Conservation (phyloP, 2,797 vertebrate genomes). For the Xiphorhynchus erythropygius region DNA sequence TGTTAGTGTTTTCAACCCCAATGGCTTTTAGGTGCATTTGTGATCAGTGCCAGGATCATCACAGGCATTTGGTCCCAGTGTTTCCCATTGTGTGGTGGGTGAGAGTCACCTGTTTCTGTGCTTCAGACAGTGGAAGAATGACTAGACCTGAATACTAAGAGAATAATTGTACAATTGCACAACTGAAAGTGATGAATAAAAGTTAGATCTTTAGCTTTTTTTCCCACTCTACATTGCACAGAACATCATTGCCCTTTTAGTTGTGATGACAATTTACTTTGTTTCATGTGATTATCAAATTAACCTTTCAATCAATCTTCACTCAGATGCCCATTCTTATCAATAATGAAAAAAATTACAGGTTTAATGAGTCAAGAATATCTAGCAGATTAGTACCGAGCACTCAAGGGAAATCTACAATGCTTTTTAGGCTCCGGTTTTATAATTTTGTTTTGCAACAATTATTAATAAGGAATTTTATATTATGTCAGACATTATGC, state of each 20-base stretch:
- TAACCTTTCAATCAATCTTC: neutral
- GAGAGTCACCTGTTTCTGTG: neutral
- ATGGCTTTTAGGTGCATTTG: neutral
- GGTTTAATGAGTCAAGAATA: neutral
- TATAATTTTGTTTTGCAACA: neutral
- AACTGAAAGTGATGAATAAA: neutral
- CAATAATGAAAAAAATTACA: neutral
- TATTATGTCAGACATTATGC: neutral
- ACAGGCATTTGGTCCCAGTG: neutral
- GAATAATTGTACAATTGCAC: neutral
- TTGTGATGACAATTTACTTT: neutral
- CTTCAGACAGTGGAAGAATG: neutral
- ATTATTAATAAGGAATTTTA: neutral
- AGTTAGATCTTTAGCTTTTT: neutral
- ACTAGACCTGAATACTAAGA: neutral
- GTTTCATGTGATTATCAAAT: neutral
- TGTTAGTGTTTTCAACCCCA: neutral
- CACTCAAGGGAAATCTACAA: neutral
- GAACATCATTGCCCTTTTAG: neutral
- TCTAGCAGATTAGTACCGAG: fast-evolving
- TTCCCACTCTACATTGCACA: neutral
- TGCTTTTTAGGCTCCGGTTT: neutral
- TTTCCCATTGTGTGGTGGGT: fast-evolving
- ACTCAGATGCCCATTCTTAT: neutral
- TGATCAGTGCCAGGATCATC: neutral